Evolutionary conservation across 2,888 invertebrate species (phyloP).

Genomic region (Sympetrum striolatum): DNA sequence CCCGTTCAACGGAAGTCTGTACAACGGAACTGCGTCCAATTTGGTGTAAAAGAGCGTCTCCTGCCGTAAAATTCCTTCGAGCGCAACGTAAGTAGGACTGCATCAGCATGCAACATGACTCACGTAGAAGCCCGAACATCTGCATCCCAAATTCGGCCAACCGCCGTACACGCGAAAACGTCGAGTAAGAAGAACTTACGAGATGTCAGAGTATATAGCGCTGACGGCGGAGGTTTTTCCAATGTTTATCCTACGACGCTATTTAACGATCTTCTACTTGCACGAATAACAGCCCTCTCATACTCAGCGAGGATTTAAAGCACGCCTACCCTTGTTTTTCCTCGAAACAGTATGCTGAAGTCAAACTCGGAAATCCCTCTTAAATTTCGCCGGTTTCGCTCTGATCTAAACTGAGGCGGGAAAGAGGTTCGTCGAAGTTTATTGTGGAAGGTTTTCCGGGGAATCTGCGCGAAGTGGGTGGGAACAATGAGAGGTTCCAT

Average conservation of each 20-base stretch:
- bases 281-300: neutral
- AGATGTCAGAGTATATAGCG: neutral
- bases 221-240: neutral
- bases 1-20: too few relatives aligned
- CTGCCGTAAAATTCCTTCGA: neutral
- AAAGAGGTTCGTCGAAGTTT: neutral
- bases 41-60: too few relatives aligned
- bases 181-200: neutral
- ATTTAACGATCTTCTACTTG: neutral
- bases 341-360: neutral
- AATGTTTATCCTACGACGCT: neutral
- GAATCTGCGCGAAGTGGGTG: neutral
- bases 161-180: neutral
- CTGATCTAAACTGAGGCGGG: neutral
- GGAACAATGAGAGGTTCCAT: neutral
- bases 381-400: neutral
- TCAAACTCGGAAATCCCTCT: neutral
- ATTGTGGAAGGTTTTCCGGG: neutral
- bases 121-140: neutral
- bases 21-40: too few relatives aligned
- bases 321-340: neutral
- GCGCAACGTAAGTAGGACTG: neutral
- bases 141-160: neutral
- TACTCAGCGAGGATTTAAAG: neutral
- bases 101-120: neutral